Percentiles rank a stretch among this genome's conserved stretches.
Evolutionary conservation across 2,113 vertebrate genomes (phyloP).

Genomic region (Corythoichthys haematopterus): DNA sequence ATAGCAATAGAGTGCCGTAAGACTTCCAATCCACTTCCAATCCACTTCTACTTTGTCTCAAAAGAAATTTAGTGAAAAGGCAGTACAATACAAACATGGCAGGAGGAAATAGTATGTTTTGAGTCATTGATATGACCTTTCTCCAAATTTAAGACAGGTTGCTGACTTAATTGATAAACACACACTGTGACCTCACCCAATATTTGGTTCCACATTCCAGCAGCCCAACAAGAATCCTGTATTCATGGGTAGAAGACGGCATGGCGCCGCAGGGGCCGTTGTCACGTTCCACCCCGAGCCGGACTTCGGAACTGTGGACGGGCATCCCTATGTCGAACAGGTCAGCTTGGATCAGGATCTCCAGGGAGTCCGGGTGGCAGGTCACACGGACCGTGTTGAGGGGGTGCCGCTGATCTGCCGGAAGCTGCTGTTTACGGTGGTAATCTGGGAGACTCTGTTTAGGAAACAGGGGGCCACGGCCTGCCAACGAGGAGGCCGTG

Average conservation of each 20-base stretch:
- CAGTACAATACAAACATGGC: too few species aligned
- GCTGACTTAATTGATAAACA: neutral
- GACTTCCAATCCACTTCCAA: too few species aligned
- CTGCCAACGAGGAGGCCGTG: neutral
- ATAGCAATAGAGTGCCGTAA: too few species aligned
- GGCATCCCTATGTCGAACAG: slow-evolving; percentile 51
- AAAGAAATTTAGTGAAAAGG: too few species aligned
- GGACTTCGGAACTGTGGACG: slow-evolving; percentile 35
- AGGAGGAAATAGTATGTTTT: too few species aligned
- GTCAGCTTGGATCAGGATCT: slow-evolving; percentile 50
- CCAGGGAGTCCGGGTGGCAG: slow-evolving; percentile 55
- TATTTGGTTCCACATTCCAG: slow-evolving; percentile 57
- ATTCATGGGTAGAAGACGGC: slow-evolving; percentile 30
- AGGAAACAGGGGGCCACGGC: neutral
- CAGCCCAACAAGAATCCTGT: slow-evolving; percentile 42
- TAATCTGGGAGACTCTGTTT: neutral
- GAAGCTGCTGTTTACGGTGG: neutral
- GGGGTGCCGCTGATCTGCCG: slow-evolving; percentile 3
- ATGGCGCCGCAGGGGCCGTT: slow-evolving; percentile 29
- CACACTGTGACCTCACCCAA: slow-evolving; percentile 41
- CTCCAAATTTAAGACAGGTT: neutral
- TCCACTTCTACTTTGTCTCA: too few species aligned
- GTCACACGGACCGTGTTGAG: slow-evolving; percentile 43
- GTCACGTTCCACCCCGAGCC: slow-evolving; percentile 43
- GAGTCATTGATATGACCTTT: too few species aligned